Percentiles rank a stretch among this genome's conserved stretches.
phyloP scores from a whole-genome alignment of 2,113 vertebrate genomes.

The Actenoides lindsayi region DNA sequence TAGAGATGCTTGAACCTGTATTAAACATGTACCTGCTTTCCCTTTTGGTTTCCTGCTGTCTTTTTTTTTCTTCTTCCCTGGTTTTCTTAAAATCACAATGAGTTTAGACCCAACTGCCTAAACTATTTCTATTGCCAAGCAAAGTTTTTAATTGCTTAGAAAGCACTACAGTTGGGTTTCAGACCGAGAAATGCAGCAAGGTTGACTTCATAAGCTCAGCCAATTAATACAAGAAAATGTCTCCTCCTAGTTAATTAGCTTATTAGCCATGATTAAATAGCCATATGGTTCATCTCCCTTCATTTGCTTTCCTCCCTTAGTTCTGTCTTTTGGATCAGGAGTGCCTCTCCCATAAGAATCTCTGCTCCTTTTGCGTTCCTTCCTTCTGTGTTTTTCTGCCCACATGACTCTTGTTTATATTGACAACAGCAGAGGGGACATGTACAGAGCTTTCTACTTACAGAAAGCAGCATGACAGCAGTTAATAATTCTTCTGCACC shows the following conservation, averaged over 20 bases:
- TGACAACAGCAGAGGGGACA: neutral
- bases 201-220: neutral
- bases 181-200: neutral
- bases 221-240: neutral
- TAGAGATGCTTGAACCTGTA: neutral
- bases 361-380: neutral
- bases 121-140: neutral
- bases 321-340: neutral
- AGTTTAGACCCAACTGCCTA: neutral
- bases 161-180: neutral
- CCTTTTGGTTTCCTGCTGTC: neutral
- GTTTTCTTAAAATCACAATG: neutral
- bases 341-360: neutral
- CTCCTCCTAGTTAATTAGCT: constrained; percentile 18
- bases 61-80: neutral
- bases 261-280: neutral
- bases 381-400: neutral
- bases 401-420: neutral
- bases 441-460: neutral
- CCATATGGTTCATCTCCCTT: neutral
- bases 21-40: neutral
- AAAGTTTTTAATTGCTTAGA: neutral
- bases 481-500: neutral
- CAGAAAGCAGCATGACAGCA: neutral
- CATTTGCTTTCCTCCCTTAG: neutral